Evolutionary conservation across 2,113 vertebrate species (phyloP), one percentile per base, ranked within the genome.

Genomic region (Cynopterus brachyotis): DNA sequence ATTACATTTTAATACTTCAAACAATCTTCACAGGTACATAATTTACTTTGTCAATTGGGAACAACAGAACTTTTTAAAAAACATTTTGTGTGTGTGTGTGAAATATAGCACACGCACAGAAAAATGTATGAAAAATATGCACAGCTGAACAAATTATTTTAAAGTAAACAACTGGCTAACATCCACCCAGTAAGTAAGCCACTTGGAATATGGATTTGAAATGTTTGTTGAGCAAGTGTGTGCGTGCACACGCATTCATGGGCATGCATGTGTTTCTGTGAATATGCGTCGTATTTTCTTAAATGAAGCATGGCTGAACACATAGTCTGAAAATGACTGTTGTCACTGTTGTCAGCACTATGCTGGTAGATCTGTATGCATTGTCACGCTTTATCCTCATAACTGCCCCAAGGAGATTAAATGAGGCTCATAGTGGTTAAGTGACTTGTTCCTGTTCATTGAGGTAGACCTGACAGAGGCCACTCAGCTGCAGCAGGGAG

Each of bases 141-240:
- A 42, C 9, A 88, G n/a, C 37, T 76, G 84, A 57, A 70, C 9
- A 92, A 81, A 84, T 83, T 88, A 91, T 88, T 94, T 91, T 66
- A 79, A 95, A 82, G 30, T 82, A 70, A 81, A 82, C 15, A 91
- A 55, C 76, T 83, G 32, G 45, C 17, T 94, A 83, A 82, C n/a
- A 13, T 0, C 11, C 1, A 86, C 53, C 20, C 35, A 76, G 47
- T 55, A 64, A 76, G 47, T 55, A 64, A 76, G 5, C 35, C 19
- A 24, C 24, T 82, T 28, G 78, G 80, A 70, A 50, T 78, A 70
- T 55, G 35, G 6, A 42, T 90, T 81, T 93, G 20, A 30, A 67
- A 26, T 55, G 16, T 60, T 50, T 55, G 32, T 53, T 57, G 37
- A 4, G 22, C 79, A 9, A 70, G 30, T 60, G 30, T 64, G 32